Evolutionary conservation across 2,888 invertebrate species (phyloP).

Genomic region (Rotaria sp.): DNA sequence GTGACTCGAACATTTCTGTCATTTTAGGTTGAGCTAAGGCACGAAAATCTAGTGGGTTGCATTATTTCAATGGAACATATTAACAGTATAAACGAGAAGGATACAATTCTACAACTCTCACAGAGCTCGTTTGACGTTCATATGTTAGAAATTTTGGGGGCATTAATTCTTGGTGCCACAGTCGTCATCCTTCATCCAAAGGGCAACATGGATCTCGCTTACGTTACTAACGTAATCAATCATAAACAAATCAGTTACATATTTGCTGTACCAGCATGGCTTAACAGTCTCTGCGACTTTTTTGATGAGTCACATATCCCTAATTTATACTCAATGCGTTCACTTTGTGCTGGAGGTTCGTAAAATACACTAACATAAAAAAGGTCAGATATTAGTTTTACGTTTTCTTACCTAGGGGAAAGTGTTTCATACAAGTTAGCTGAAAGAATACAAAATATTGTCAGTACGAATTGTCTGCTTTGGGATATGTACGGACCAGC

Average conservation of each 20-base stretch:
- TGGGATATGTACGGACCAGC: not conserved
- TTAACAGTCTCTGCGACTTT: no score
- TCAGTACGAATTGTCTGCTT: not conserved
- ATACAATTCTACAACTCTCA: not conserved
- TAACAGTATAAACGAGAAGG: not conserved
- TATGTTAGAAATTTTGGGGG: conserved; percentile 12
- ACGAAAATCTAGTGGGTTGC: not conserved
- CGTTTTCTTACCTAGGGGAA: no score
- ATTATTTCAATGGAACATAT: not conserved
- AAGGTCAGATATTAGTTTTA: no score
- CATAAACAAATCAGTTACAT: not conserved
- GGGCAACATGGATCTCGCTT: not conserved
- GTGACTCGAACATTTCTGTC: not conserved
- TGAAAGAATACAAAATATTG: no score
- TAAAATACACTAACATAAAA: no score
- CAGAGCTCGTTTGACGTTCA: not conserved
- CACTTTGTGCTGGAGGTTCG: no score
- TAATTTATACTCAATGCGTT: no score
- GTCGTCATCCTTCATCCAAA: not conserved
- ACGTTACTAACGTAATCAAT: not conserved
- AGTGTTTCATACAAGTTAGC: no score
- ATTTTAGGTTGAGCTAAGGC: not conserved
- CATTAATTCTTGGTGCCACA: not conserved
- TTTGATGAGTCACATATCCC: no score
- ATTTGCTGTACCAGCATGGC: no score